A percentile compares a stretch with the other conserved stretches of the same genome.
Evolutionary conservation across 1,140 invertebrate species (phyloP).

Genomic region (Drosophila aff.): DNA sequence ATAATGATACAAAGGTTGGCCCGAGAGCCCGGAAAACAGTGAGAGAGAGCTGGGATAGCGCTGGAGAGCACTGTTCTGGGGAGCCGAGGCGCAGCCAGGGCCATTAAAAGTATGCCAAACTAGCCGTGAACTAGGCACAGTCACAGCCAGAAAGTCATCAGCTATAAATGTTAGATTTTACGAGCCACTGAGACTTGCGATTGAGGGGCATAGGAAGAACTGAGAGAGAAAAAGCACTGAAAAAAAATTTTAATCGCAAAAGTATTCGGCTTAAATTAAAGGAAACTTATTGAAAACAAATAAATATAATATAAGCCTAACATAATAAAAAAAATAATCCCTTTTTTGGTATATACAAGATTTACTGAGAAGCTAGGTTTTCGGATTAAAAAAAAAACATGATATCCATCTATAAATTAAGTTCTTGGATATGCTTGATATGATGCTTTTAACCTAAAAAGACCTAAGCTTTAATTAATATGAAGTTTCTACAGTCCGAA

Average conservation of each 20-base stretch:
- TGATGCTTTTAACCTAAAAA: not conserved
- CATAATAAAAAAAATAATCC: not conserved
- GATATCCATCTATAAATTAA: too few species aligned
- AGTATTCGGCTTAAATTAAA: too few species aligned
- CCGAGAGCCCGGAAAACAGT: not conserved
- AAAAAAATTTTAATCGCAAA: not conserved
- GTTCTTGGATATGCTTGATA: too few species aligned
- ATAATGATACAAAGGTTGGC: constrained; percentile 69
- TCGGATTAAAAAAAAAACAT: too few species aligned
- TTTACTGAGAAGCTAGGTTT: too few species aligned
- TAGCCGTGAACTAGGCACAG: constrained; percentile 72
- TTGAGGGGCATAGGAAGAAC: constrained; percentile 10
- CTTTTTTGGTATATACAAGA: too few species aligned
- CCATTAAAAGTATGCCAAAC: constrained; percentile 78
- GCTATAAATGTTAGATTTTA: constrained; percentile 82
- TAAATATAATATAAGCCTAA: not conserved
- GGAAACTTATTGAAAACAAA: too few species aligned
- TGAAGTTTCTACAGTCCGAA: too few species aligned
- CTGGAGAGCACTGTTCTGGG: constrained; percentile 2
- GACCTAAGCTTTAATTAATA: too few species aligned
- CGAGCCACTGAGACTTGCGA: constrained; percentile 49
- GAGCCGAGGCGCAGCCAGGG: constrained; percentile 9
- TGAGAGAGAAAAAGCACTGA: not conserved
- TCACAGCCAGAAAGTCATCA: constrained; percentile 72
- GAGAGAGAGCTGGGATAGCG: constrained; percentile 1